A percentile compares a stretch with the other conserved stretches of the same genome.
Evolutionary conservation across 2,888 invertebrate genomes (phyloP).

Genomic region (Mycalesis mineus): DNA sequence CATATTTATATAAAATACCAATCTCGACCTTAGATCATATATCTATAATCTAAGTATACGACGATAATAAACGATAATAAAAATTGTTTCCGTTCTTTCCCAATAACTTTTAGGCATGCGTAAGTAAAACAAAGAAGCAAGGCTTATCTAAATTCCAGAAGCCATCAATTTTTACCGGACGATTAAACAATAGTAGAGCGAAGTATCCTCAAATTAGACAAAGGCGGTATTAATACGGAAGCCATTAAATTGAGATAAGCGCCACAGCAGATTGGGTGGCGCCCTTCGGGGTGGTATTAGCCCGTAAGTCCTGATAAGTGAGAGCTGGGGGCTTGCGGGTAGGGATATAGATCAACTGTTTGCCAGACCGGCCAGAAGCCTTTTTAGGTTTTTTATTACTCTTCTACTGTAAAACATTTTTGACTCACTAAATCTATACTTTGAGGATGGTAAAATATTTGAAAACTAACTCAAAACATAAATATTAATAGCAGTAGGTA

Average conservation of each 20-base stretch:
- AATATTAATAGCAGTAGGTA: too few relatives aligned
- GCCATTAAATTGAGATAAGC: constrained; percentile 78
- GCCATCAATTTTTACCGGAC: constrained; percentile 66
- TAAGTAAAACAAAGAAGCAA: constrained; percentile 7
- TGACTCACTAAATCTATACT: too few relatives aligned
- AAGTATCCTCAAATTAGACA: constrained; percentile 71
- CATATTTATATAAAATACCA: too few relatives aligned
- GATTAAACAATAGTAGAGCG: constrained; percentile 63
- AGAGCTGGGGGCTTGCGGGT: constrained; percentile 56
- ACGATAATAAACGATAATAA: neutral
- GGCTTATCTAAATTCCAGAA: constrained; percentile 32
- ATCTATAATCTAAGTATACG: too few relatives aligned
- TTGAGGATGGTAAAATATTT: too few relatives aligned
- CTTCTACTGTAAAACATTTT: too few relatives aligned
- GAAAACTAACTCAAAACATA: too few relatives aligned
- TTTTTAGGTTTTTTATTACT: neutral
- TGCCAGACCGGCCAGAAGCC: constrained; percentile 15
- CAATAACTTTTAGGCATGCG: neutral
- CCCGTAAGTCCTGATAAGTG: constrained; percentile 72
- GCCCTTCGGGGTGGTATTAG: constrained; percentile 73
- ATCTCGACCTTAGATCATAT: too few relatives aligned
- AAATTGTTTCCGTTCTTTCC: neutral
- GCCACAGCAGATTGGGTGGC: constrained; percentile 70
- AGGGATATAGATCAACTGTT: constrained; percentile 49
- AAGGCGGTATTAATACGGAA: constrained; percentile 76